A percentile compares a stretch with the other conserved stretches of the same genome.
Conservation (phyloP, 2,113 vertebrate species). For the Podarcis muralis region DNA sequence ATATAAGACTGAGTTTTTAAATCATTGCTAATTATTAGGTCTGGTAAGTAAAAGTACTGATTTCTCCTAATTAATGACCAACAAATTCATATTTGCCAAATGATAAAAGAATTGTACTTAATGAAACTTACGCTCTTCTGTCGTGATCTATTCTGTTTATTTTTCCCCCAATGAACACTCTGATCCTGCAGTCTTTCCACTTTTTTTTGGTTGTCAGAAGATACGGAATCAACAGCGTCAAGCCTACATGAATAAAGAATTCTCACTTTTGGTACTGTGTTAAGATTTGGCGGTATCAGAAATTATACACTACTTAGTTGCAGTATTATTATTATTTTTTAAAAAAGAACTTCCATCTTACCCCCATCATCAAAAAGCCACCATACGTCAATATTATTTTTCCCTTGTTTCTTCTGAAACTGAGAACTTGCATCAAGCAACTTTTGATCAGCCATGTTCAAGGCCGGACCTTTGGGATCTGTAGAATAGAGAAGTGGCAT, state of each 20-base stretch:
- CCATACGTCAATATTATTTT: conserved; percentile 97
- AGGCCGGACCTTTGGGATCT: conserved; percentile 85
- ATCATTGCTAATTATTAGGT: neutral
- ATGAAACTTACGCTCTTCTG: conserved; percentile 90
- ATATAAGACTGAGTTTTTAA: neutral
- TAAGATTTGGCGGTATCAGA: neutral
- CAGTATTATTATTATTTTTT: neutral
- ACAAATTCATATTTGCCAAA: neutral
- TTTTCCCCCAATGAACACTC: conserved; percentile 87
- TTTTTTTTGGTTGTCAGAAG: conserved; percentile 91
- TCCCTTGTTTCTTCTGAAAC: conserved; percentile 96
- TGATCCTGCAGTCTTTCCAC: conserved; percentile 84
- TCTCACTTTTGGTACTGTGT: neutral
- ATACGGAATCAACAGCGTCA: conserved; percentile 95
- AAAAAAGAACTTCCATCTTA: conserved; percentile 58
- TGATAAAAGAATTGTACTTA: neutral
- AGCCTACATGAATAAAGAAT: conserved; percentile 71
- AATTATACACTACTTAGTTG: neutral
- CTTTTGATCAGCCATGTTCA: conserved; percentile 90
- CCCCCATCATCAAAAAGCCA: conserved; percentile 99
- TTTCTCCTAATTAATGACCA: neutral
- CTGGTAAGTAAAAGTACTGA: neutral
- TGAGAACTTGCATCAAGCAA: conserved; percentile 93
- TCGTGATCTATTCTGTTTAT: conserved; percentile 99
- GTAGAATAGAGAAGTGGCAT: conserved; percentile 33